Conservation (phyloP, 23 tunicate genomes). For the Styela clava region DNA sequence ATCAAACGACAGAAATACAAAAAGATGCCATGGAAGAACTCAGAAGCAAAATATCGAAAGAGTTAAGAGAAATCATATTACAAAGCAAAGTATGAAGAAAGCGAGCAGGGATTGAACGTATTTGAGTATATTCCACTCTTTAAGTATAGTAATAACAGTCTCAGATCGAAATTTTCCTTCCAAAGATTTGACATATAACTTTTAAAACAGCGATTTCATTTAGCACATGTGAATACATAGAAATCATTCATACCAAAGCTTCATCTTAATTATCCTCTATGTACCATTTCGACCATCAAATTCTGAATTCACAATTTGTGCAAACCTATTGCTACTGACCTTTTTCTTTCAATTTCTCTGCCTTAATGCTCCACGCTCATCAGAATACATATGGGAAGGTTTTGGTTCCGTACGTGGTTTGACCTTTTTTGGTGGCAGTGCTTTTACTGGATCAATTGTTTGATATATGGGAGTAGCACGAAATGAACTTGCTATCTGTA, state of each 20-base stretch:
- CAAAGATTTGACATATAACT: no score
- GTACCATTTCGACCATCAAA: no score
- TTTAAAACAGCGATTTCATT: no score
- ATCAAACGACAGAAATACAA: background rate
- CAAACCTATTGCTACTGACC: constrained; percentile 9
- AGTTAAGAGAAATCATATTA: background rate
- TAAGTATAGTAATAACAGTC: no score
- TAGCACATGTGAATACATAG: no score
- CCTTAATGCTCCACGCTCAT: constrained; percentile 32
- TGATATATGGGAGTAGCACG: constrained; percentile 41
- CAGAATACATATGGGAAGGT: constrained; percentile 38
- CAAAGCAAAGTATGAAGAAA: no score
- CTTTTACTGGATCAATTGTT: constrained; percentile 1
- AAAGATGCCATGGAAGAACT: background rate
- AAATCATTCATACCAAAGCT: no score
- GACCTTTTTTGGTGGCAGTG: constrained; percentile 42
- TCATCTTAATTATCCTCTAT: no score
- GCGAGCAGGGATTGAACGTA: no score
- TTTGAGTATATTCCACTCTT: no score
- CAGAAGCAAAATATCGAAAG: background rate
- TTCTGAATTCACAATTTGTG: no score
- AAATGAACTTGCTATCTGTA: constrained; percentile 12
- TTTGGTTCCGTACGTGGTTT: constrained; percentile 34
- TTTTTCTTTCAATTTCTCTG: constrained; percentile 38
- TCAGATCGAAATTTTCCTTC: no score